A percentile compares a stretch with the other conserved stretches of the same genome.
Evolutionary conservation across 1,140 invertebrate genomes (phyloP).

Genomic region (Chironomus striatipennis): DNA sequence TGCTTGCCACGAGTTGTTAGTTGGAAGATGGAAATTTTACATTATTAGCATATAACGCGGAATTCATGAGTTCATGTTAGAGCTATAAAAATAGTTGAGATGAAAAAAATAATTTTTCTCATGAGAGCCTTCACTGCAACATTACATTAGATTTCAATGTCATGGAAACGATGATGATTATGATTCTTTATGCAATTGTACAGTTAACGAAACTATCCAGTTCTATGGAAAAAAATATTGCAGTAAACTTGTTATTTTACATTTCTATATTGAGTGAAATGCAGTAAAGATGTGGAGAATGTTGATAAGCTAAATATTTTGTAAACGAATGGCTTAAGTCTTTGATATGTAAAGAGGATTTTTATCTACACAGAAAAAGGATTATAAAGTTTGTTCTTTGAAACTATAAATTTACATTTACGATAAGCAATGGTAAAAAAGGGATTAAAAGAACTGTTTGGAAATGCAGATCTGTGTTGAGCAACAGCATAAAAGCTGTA

Average conservation of each 20-base stretch:
- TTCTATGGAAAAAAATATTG: neutral
- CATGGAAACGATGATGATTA: neutral
- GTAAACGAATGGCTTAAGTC: too few species aligned
- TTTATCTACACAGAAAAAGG: too few species aligned
- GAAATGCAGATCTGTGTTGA: too few species aligned
- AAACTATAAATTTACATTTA: too few species aligned
- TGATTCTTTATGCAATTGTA: conserved; percentile 8
- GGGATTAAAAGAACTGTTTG: too few species aligned
- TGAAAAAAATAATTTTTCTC: neutral
- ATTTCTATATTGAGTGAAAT: neutral
- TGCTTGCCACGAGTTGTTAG: too few species aligned
- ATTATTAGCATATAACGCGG: neutral
- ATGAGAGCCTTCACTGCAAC: neutral
- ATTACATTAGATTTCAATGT: neutral
- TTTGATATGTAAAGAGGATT: too few species aligned
- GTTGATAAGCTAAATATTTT: too few species aligned
- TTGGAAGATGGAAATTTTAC: neutral
- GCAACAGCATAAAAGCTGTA: too few species aligned
- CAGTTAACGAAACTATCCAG: neutral
- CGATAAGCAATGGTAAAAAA: too few species aligned
- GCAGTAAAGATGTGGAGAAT: neutral
- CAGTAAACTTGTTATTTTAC: conserved; percentile 8
- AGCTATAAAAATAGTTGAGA: neutral
- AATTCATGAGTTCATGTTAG: neutral
- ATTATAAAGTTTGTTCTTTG: too few species aligned